These are phyloP conservation scores for Montipora sp. DNA, from an alignment of 64 coral and sea anemone genomes.

Conservation along the genomic window DNA sequence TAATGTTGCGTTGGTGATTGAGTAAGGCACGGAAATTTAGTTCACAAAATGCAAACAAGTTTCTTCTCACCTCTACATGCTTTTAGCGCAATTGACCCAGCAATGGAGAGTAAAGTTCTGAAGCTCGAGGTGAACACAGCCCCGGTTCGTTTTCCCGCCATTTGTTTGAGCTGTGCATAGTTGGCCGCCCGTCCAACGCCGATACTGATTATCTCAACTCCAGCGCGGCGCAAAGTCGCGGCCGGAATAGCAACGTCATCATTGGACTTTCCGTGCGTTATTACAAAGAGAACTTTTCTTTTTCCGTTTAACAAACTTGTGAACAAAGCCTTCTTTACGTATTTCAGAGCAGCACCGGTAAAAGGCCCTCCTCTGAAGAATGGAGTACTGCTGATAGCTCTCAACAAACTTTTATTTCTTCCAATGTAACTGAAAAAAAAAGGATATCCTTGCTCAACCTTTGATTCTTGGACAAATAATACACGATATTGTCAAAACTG, in stretches of 20 bases:
- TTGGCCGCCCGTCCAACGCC: constrained; percentile 21
- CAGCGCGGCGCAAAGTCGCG: background rate
- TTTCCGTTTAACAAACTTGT: background rate
- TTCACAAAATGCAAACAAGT: background rate
- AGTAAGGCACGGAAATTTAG: too few species aligned
- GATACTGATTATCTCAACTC: constrained; percentile 30
- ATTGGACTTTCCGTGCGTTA: constrained; percentile 51
- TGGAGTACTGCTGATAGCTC: constrained; percentile 42
- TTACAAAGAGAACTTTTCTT: constrained; percentile 54
- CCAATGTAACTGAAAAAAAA: constrained; percentile 11
- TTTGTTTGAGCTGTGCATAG: constrained; percentile 13
- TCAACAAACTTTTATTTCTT: constrained; percentile 40
- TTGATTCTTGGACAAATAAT: background rate
- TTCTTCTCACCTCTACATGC: constrained; percentile 24
- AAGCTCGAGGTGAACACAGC: constrained; percentile 47
- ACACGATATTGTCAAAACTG: too few species aligned
- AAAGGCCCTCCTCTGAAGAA: constrained; percentile 38
- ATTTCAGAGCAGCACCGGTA: constrained; percentile 44
- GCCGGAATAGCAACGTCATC: constrained; percentile 43
- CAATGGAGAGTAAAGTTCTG: constrained; percentile 37
- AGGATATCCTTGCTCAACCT: background rate
- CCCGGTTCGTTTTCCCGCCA: constrained; percentile 38
- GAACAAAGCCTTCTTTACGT: constrained; percentile 19
- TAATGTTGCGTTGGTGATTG: too few species aligned
- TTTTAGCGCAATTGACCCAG: background rate